Percentiles rank a stretch among this genome's conserved stretches.
These are phyloP conservation scores for Promerops cafer DNA, from an alignment of 2,113 vertebrate genomes.

Conservation along the genomic window DNA sequence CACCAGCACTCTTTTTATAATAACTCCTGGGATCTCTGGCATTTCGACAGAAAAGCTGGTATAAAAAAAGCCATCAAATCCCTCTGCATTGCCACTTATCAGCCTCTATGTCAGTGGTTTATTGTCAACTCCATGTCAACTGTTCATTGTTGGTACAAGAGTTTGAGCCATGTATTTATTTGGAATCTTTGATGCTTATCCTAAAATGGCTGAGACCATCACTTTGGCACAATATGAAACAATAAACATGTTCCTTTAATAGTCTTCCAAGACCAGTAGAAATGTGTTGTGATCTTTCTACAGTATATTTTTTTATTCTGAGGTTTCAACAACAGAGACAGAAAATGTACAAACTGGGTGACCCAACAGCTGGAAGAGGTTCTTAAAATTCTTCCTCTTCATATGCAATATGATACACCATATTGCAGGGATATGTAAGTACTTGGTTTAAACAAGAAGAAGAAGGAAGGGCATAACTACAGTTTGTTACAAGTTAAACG, in stretches of 20 bases:
- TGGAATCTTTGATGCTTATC: background rate
- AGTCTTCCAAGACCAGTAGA: background rate
- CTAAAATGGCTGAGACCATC: background rate
- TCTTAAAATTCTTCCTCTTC: background rate
- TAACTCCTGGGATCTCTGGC: background rate
- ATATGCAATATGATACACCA: background rate
- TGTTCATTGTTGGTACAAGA: background rate
- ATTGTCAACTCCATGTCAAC: background rate
- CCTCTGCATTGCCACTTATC: background rate
- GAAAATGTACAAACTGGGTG: background rate
- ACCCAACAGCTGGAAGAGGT: background rate
- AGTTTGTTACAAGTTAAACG: background rate
- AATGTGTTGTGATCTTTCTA: background rate
- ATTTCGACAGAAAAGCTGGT: background rate
- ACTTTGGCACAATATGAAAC: background rate
- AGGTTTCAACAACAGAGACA: background rate
- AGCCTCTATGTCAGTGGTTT: background rate
- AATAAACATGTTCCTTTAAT: background rate
- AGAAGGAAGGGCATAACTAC: background rate
- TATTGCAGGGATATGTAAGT: background rate
- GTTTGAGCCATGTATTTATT: background rate
- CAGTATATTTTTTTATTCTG: background rate
- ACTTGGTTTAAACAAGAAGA: background rate
- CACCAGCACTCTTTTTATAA: background rate
- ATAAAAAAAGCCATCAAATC: background rate